Conservation (phyloP, 2,797 vertebrate genomes). For the Hirundo rustica region DNA sequence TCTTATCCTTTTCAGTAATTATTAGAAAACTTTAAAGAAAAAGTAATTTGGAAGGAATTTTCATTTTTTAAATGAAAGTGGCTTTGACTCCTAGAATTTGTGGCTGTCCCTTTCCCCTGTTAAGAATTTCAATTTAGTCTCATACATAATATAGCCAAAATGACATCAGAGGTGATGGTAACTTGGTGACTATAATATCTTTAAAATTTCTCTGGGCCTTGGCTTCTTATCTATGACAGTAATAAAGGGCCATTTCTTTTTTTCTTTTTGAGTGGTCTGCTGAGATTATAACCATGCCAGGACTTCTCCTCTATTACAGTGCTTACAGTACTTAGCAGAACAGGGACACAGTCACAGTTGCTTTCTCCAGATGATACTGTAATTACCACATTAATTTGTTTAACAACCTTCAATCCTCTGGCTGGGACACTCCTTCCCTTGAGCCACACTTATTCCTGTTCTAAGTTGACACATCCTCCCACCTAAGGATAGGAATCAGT, state of each 20-base stretch:
- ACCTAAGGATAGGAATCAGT: not conserved
- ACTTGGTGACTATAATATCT: not conserved
- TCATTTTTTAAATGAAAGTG: not conserved
- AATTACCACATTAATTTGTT: conserved; percentile 68
- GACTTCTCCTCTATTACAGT: not conserved
- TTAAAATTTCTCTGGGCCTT: not conserved
- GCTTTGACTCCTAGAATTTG: not conserved
- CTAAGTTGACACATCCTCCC: not conserved
- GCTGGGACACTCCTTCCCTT: conserved; percentile 41
- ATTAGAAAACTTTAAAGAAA: not conserved
- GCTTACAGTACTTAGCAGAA: conserved; percentile 15
- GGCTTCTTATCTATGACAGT: not conserved
- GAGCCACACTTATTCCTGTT: conserved; percentile 28
- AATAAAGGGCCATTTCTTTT: not conserved
- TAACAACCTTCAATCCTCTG: conserved; percentile 58
- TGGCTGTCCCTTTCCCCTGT: not conserved
- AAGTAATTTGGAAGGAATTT: not conserved
- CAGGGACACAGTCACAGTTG: conserved; percentile 45
- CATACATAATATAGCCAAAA: not conserved
- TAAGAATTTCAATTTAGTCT: not conserved
- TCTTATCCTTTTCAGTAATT: not conserved
- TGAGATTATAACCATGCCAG: conserved; percentile 23
- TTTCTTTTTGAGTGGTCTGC: not conserved
- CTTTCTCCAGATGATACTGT: conserved; percentile 65
- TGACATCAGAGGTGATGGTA: not conserved